Evolutionary conservation across 2,888 invertebrate species (phyloP).

Genomic region (Eupithecia insigniata): DNA sequence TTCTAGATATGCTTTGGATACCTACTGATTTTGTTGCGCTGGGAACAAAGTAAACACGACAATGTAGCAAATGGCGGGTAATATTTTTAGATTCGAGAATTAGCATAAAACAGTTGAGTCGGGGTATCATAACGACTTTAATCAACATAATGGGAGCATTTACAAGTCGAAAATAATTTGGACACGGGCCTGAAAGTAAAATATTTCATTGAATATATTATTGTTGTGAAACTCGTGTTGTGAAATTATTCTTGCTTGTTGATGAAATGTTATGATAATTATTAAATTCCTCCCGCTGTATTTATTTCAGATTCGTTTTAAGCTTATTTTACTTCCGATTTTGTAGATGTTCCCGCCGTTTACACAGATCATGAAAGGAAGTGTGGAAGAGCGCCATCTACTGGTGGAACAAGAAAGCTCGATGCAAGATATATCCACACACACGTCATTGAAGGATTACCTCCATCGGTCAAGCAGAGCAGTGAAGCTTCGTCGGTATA

Average conservation of each 20-base stretch:
- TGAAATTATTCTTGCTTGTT: slow-evolving; percentile 40
- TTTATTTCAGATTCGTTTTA: no score
- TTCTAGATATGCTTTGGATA: no score
- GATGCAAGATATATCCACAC: no score
- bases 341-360: no score
- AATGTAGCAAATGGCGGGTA: slow-evolving; percentile 49
- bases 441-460: no score
- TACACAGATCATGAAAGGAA: no score
- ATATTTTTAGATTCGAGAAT: slow-evolving; percentile 54
- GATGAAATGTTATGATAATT: slow-evolving; percentile 22
- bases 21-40: slow-evolving; percentile 29
- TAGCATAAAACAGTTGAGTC: slow-evolving; percentile 49
- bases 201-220: slow-evolving; percentile 43
- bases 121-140: slow-evolving; percentile 46
- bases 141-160: slow-evolving; percentile 49
- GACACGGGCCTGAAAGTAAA: slow-evolving; percentile 43
- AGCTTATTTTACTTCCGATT: no score
- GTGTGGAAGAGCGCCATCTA: no score
- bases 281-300: not conserved
- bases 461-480: no score
- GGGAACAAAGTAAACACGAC: slow-evolving; percentile 39
- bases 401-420: no score
- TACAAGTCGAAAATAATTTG: slow-evolving; percentile 51
- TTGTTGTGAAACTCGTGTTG: slow-evolving; percentile 27
- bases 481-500: no score